Conservation (phyloP, 2,888 invertebrate species). For the Lycia hirtaria region DNA sequence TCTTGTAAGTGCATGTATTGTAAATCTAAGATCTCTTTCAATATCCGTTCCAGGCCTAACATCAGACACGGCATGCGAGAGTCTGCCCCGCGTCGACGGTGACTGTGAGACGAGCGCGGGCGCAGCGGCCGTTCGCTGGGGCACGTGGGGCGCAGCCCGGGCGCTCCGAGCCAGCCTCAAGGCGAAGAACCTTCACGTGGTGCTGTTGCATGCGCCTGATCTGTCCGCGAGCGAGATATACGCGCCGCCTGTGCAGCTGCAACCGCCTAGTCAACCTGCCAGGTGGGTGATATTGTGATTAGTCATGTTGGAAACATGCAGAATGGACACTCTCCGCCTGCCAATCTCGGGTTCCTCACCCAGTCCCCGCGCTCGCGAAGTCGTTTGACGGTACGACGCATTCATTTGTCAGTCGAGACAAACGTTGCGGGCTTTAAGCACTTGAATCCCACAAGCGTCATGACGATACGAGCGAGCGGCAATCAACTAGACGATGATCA, state of each 20-base stretch:
- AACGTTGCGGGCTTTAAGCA: too few species aligned
- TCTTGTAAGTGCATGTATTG: too few species aligned
- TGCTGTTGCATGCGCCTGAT: constrained; percentile 90
- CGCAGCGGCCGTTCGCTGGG: constrained; percentile 87
- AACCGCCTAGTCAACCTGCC: constrained; percentile 72
- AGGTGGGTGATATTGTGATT: constrained; percentile 54
- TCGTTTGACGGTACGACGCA: too few species aligned
- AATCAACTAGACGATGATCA: too few species aligned
- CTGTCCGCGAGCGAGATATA: constrained; percentile 88
- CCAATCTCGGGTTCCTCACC: too few species aligned
- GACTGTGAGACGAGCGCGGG: constrained; percentile 70
- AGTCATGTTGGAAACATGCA: too few species aligned
- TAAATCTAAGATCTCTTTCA: background rate
- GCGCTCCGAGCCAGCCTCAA: constrained; percentile 89
- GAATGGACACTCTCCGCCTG: too few species aligned
- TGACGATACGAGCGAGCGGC: too few species aligned
- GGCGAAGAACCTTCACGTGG: constrained; percentile 89
- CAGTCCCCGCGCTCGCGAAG: too few species aligned
- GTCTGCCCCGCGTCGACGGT: constrained; percentile 60
- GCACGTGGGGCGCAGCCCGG: constrained; percentile 92
- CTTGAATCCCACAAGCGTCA: too few species aligned
- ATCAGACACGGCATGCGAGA: constrained; percentile 79
- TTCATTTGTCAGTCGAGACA: too few species aligned
- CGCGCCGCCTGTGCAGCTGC: constrained; percentile 84
- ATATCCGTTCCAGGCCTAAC: constrained; percentile 63